Evolutionary conservation across 2,113 vertebrate genomes (phyloP), one percentile per base, ranked within the genome.

Genomic region (Mormyrus iriodes): DNA sequence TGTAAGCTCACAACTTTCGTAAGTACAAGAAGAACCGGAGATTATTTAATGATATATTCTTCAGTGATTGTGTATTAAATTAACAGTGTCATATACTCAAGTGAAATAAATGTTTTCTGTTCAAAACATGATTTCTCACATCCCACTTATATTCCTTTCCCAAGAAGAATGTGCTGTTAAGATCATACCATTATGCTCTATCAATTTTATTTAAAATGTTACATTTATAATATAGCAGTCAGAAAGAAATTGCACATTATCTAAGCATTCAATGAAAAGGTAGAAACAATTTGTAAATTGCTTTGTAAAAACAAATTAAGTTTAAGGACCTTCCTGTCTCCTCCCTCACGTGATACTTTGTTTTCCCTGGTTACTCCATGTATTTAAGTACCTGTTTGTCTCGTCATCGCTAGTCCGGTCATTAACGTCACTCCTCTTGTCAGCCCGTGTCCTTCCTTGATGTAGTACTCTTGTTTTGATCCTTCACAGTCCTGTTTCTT

Each of bases 101-200:
- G 8, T 27, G 44, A n/a, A 48, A 85, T 51, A 31, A 85, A 85
- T 21, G 21, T n/a, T 17, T 85, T 85, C 46, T 48, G 17, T 49
- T 85, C 42, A 73, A 73, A 73, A 31, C 3, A 73, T 15, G 12
- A 83, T 21, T 83, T 89, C 12, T 93, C 90, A 90, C 92, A 90
- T 92, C 92, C 88, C 90, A 92, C 1, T 86, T 49, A 42, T 15
- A 17, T 17, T 44, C 17, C 24, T 49, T 4, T 52, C n/a, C 82
- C 19, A n/a, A 86, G 10, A 27, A 5, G n/a, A 86, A 86, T 52
- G 85, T 35, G 10, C 24, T 86, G 4, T 31, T 51, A 86, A 52
- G 79, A 86, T 86, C 8, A 65, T 65, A 53, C 49, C 49, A 83
- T 83, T 24, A 46, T 17, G 0, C 42, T 6, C 46, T n/a, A n/a